phyloP scores from a whole-genome alignment of 1,140 invertebrate species.

The Oncopeltus fasciatus region DNA sequence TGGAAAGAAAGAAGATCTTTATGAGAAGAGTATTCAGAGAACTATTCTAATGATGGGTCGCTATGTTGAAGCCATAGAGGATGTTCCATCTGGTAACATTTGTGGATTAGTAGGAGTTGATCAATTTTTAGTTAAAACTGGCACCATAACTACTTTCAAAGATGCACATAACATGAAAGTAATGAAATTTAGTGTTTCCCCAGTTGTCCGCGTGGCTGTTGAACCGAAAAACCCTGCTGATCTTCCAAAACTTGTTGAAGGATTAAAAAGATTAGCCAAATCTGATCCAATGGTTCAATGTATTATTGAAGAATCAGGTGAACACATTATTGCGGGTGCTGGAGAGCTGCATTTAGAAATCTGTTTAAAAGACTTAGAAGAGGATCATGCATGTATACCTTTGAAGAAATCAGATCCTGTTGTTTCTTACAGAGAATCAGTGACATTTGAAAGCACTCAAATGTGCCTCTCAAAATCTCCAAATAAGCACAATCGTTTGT shows the following conservation, averaged over 20 bases:
- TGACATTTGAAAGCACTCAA: conserved; percentile 38
- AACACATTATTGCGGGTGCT: conserved; percentile 59
- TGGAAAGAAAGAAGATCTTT: conserved; percentile 56
- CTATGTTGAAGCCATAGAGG: conserved; percentile 54
- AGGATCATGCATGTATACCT: conserved; percentile 59
- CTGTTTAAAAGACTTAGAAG: conserved; percentile 52
- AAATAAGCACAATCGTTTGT: conserved; percentile 59
- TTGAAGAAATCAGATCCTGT: conserved; percentile 29
- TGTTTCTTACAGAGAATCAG: conserved; percentile 25
- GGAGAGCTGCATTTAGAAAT: conserved; percentile 60
- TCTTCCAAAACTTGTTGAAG: conserved; percentile 53
- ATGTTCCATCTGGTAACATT: conserved; percentile 58
- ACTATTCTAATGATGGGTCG: conserved; percentile 62
- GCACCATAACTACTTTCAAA: conserved; percentile 54
- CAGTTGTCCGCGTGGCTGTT: conserved; percentile 56
- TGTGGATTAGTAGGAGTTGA: conserved; percentile 58
- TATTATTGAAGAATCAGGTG: conserved; percentile 55
- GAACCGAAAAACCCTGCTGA: conserved; percentile 56
- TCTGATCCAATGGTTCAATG: conserved; percentile 62
- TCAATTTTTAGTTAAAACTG: conserved; percentile 56
- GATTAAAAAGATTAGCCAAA: conserved; percentile 48
- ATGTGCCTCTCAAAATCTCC: conserved; percentile 53
- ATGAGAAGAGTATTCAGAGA: conserved; percentile 51
- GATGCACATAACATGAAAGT: conserved; percentile 56
- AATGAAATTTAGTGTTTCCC: conserved; percentile 51